A percentile compares a stretch with the other conserved stretches of the same genome.
These are phyloP conservation scores for Sander vitreus DNA, from an alignment of 2,113 vertebrate species.

Conservation along the genomic window DNA sequence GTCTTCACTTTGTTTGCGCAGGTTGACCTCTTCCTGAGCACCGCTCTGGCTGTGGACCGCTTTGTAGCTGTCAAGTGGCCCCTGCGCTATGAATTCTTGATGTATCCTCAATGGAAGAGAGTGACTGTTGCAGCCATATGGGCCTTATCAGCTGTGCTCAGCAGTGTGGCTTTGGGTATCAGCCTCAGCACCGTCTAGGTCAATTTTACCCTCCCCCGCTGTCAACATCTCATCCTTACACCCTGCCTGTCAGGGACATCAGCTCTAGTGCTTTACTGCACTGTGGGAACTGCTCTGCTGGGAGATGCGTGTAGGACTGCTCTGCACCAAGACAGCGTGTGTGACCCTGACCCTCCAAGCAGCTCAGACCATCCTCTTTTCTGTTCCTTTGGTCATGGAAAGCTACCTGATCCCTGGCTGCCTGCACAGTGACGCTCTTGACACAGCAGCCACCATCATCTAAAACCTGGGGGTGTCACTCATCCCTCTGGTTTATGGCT, in stretches of 20 bases:
- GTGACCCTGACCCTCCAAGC: constrained; percentile 55
- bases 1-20: background rate
- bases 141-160: background rate
- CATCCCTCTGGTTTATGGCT: constrained; percentile 64
- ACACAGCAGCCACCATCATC: constrained; percentile 34
- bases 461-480: constrained; percentile 55
- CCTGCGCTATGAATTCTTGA: constrained; percentile 45
- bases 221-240: constrained; percentile 9
- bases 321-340: constrained; percentile 24
- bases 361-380: constrained; percentile 50
- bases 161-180: constrained; percentile 19
- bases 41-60: constrained; percentile 53
- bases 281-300: constrained; percentile 25
- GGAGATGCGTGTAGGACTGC: constrained; percentile 30
- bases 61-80: constrained; percentile 62
- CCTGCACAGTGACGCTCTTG: constrained; percentile 40
- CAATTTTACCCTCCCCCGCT: constrained; percentile 25
- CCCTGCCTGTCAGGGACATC: constrained; percentile 23
- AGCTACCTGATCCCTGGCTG: constrained; percentile 46
- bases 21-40: constrained; percentile 54
- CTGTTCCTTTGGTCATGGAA: constrained; percentile 38
- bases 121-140: constrained; percentile 25
- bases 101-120: constrained; percentile 19
- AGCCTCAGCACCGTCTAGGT: constrained; percentile 19
- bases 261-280: constrained; percentile 6